A percentile compares a stretch with the other conserved stretches of the same genome.
phyloP scores from a whole-genome alignment of 2,113 vertebrate species.

The Pseudopipra pipra region DNA sequence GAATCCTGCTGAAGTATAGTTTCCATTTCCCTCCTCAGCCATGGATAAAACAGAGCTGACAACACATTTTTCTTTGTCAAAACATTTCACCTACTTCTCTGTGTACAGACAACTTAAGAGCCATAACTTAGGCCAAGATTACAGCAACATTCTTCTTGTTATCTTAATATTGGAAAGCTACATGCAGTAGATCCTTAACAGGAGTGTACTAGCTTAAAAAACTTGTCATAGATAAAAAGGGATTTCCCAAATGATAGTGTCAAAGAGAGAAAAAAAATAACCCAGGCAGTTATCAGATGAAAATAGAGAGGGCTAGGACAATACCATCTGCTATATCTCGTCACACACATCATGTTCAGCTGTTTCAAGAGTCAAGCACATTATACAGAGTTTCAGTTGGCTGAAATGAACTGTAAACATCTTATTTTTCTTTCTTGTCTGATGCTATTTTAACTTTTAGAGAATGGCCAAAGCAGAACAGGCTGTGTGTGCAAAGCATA shows the following conservation, averaged over 20 bases:
- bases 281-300: not conserved
- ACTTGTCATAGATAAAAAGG: not conserved
- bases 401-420: not conserved
- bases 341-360: not conserved
- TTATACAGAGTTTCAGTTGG: not conserved
- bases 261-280: not conserved
- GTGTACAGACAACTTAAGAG: conserved; percentile 43
- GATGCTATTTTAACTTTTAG: not conserved
- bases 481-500: not conserved
- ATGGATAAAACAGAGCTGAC: conserved; percentile 61
- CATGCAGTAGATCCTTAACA: not conserved
- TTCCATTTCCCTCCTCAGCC: conserved; percentile 60
- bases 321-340: not conserved
- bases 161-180: conserved; percentile 53
- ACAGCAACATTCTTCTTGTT: conserved; percentile 39
- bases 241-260: conserved; percentile 5
- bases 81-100: conserved; percentile 65
- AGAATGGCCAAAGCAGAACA: not conserved
- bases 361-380: not conserved
- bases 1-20: conserved; percentile 16
- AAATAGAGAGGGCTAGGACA: not conserved
- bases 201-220: not conserved
- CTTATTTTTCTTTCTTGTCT: not conserved
- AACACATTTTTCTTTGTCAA: conserved; percentile 72
- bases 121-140: conserved; percentile 11